Percentiles rank a stretch among this genome's conserved stretches.
These are phyloP conservation scores for Epinephelus malabaricus DNA, from an alignment of 2,797 vertebrate species.

Conservation along the genomic window DNA sequence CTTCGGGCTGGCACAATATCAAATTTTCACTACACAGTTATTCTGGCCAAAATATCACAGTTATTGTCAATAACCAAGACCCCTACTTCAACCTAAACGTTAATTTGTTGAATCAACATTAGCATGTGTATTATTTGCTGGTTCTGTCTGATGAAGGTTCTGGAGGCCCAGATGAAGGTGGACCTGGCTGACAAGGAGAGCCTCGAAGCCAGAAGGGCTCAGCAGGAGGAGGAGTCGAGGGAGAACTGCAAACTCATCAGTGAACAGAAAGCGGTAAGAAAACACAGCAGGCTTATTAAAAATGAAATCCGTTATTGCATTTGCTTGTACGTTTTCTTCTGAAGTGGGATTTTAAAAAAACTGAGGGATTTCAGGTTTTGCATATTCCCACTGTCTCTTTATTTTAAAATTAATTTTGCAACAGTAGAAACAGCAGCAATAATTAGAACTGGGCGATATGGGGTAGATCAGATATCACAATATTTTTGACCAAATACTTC, in stretches of 20 bases:
- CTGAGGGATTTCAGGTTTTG: neutral
- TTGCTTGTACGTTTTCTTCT: neutral
- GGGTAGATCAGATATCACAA: too few species aligned
- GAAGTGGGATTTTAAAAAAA: neutral
- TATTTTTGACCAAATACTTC: too few species aligned
- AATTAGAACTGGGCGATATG: too few species aligned
- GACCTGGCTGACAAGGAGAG: slow-evolving; percentile 96
- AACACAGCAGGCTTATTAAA: slow-evolving; percentile 4
- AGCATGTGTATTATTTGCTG: neutral
- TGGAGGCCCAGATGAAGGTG: slow-evolving; percentile 97
- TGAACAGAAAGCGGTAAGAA: slow-evolving; percentile 97
- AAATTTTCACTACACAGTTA: too few species aligned
- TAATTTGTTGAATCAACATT: slow-evolving; percentile 11
- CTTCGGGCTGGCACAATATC: neutral
- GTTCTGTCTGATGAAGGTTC: slow-evolving; percentile 84
- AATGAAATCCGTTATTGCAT: neutral
- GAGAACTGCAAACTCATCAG: slow-evolving; percentile 97
- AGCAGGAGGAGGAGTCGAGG: slow-evolving; percentile 94
- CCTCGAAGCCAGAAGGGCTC: slow-evolving; percentile 92
- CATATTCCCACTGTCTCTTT: neutral
- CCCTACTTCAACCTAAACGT: neutral
- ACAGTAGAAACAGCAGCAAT: neutral
- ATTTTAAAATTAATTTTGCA: neutral
- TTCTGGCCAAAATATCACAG: too few species aligned
- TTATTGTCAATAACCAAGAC: too few species aligned